Evolutionary conservation across 2,888 invertebrate species (phyloP).

Genomic region (Euzetes globulus): DNA sequence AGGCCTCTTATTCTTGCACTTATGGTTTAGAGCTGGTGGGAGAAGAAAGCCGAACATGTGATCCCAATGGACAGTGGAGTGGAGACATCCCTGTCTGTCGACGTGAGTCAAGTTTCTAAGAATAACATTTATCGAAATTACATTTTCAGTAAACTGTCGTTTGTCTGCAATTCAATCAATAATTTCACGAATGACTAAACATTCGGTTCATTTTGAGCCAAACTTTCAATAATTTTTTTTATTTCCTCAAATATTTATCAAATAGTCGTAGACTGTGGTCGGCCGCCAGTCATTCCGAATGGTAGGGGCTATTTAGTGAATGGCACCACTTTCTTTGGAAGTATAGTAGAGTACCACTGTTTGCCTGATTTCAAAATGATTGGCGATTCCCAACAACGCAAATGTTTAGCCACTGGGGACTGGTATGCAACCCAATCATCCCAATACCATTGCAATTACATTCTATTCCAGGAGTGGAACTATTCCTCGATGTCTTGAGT

Average conservation of each 20-base stretch:
- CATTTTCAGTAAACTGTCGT: not conserved
- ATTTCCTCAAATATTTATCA: not conserved
- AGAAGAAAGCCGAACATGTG: constrained; percentile 64
- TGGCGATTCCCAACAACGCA: constrained; percentile 39
- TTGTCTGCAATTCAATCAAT: not conserved
- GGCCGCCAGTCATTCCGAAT: constrained; percentile 66
- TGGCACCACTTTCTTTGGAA: constrained; percentile 70
- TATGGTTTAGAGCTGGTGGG: constrained; percentile 70
- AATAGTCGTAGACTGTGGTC: constrained; percentile 79
- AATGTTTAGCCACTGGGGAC: constrained; percentile 39
- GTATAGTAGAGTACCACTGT: constrained; percentile 81
- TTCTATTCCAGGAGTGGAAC: constrained; percentile 35
- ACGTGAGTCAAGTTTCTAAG: constrained; percentile 56
- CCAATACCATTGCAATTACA: no score
- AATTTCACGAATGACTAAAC: no score
- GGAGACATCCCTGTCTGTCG: constrained; percentile 69
- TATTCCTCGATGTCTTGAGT: constrained; percentile 36
- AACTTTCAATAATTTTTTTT: not conserved
- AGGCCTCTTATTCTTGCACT: constrained; percentile 73
- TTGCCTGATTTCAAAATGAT: constrained; percentile 64
- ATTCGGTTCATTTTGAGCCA: no score
- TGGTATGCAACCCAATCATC: constrained; percentile 18
- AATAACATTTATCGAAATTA: not conserved
- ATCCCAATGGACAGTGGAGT: constrained; percentile 71
- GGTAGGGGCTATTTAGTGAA: constrained; percentile 79